Evolutionary conservation across 1,140 invertebrate genomes (phyloP).

Genomic region (Ips typographus): DNA sequence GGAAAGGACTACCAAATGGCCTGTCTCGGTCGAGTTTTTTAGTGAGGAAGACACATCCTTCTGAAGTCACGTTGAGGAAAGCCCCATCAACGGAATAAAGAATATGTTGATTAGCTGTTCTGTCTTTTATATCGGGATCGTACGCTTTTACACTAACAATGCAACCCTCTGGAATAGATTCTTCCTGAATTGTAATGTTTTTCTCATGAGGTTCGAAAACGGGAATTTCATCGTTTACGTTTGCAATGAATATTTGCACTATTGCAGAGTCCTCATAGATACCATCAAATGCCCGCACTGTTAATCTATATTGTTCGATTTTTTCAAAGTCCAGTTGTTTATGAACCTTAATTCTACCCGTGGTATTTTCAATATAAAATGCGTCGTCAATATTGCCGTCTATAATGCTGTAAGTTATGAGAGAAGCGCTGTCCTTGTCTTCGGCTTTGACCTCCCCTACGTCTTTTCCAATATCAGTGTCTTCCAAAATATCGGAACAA

Average conservation of each 20-base stretch:
- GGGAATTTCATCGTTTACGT: slow-evolving; percentile 83
- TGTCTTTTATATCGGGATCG: slow-evolving; percentile 81
- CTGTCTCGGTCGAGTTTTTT: slow-evolving; percentile 83
- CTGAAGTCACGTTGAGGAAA: slow-evolving; percentile 65
- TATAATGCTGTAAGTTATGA: slow-evolving; percentile 78
- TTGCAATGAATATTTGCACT: slow-evolving; percentile 76
- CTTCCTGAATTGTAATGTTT: slow-evolving; percentile 68
- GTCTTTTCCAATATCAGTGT: slow-evolving; percentile 74
- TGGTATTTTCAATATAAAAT: slow-evolving; percentile 75
- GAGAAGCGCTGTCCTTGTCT: slow-evolving; percentile 79
- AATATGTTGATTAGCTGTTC: slow-evolving; percentile 73
- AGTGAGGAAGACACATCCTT: slow-evolving; percentile 74
- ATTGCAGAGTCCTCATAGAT: slow-evolving; percentile 71
- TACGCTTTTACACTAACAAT: slow-evolving; percentile 71
- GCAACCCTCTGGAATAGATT: slow-evolving; percentile 67
- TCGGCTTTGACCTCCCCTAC: slow-evolving; percentile 81
- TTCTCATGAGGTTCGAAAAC: slow-evolving; percentile 66
- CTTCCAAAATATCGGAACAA: slow-evolving; percentile 77
- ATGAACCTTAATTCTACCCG: slow-evolving; percentile 77
- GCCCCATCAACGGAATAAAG: slow-evolving; percentile 71
- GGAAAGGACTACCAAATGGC: slow-evolving; percentile 77
- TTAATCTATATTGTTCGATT: slow-evolving; percentile 74
- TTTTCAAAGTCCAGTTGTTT: slow-evolving; percentile 82
- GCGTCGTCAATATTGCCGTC: slow-evolving; percentile 75
- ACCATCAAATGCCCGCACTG: slow-evolving; percentile 77